A percentile compares a stretch with the other conserved stretches of the same genome.
These are phyloP conservation scores for Enteromius argenteus DNA, from an alignment of 2,797 vertebrate genomes.

Conservation along the genomic window DNA sequence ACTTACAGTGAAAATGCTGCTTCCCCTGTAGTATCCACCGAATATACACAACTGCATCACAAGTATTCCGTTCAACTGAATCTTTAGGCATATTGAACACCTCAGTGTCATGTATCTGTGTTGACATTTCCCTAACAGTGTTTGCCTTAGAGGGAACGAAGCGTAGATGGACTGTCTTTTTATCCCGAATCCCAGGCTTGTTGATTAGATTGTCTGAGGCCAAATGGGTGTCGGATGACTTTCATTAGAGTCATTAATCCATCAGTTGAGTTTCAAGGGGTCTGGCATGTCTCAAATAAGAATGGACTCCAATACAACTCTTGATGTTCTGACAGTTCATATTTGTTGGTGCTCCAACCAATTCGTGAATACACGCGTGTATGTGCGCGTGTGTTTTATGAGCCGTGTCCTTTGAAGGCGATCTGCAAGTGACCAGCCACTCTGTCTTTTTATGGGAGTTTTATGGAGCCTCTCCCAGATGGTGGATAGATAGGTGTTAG, in stretches of 20 bases:
- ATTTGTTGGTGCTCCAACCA: slow-evolving; percentile 57
- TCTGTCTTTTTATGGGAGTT: slow-evolving; percentile 62
- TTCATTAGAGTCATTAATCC: slow-evolving; percentile 46
- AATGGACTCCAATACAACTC: slow-evolving; percentile 18
- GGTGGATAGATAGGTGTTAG: slow-evolving; percentile 56
- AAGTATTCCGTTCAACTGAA: slow-evolving; percentile 19
- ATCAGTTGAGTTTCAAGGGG: slow-evolving; percentile 32
- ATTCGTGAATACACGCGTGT: slow-evolving; percentile 41
- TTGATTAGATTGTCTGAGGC: slow-evolving; percentile 52
- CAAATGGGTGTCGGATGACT: slow-evolving; percentile 53
- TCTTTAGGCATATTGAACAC: neutral
- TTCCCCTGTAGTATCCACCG: slow-evolving; percentile 28
- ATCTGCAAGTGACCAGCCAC: slow-evolving; percentile 57
- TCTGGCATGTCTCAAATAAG: slow-evolving; percentile 45
- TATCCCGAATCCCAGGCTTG: neutral
- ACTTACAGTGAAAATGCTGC: neutral
- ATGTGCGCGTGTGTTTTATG: slow-evolving; percentile 45
- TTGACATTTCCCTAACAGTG: slow-evolving; percentile 7
- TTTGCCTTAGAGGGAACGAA: neutral
- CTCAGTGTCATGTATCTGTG: slow-evolving; percentile 5
- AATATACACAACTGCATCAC: slow-evolving; percentile 20
- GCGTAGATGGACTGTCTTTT: neutral
- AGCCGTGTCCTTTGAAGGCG: slow-evolving; percentile 42
- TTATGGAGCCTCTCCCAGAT: slow-evolving; percentile 58
- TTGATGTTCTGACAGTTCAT: slow-evolving; percentile 58